A percentile compares a stretch with the other conserved stretches of the same genome.
Conservation (phyloP, 2,888 invertebrate genomes). For the Rhyacophila evoluta region DNA sequence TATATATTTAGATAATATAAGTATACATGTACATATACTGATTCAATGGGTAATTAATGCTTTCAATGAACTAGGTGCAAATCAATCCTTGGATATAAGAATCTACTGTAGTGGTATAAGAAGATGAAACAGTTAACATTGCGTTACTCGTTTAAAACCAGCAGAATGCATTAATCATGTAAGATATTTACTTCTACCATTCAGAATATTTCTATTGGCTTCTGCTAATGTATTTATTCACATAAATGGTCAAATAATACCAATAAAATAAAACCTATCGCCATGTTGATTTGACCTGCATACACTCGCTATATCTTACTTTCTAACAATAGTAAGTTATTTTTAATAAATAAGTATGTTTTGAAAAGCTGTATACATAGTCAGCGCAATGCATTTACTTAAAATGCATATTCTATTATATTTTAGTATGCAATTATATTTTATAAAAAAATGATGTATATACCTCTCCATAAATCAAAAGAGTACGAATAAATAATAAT, state of each 20-base stretch:
- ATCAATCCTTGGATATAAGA: background rate
- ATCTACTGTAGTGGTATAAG: background rate
- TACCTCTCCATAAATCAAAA: background rate
- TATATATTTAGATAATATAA: too few species aligned
- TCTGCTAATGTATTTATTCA: background rate
- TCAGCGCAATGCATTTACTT: background rate
- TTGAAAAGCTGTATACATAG: background rate
- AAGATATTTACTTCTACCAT: background rate
- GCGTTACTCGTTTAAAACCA: background rate
- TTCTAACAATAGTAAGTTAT: too few species aligned
- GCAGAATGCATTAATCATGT: conserved; percentile 11
- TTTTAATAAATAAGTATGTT: too few species aligned
- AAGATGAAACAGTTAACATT: background rate
- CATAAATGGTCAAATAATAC: background rate
- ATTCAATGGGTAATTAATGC: too few species aligned
- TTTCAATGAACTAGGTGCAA: background rate
- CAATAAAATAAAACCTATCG: background rate
- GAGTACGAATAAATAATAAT: background rate
- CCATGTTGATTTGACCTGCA: background rate
- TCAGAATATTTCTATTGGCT: background rate
- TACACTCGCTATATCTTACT: too few species aligned
- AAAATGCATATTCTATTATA: too few species aligned
- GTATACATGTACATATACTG: too few species aligned
- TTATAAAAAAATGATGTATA: background rate
- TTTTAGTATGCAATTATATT: background rate